These are phyloP conservation scores for Matsumurasca onukii DNA, from an alignment of 1,140 invertebrate species.

Conservation along the genomic window DNA sequence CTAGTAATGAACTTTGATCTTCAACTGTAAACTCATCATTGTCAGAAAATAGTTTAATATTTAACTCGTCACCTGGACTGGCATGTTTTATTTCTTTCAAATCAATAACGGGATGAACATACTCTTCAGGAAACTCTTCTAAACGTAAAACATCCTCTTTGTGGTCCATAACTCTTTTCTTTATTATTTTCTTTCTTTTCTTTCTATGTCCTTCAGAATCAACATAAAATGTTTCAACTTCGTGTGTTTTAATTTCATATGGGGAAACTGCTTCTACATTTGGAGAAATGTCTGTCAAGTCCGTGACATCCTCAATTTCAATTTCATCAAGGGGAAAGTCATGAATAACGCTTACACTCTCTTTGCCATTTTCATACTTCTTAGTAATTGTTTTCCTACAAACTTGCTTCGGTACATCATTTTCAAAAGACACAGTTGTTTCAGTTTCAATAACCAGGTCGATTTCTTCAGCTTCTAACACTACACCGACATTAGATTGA, in stretches of 20 bases:
- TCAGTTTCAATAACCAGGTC: neutral
- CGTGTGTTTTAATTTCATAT: neutral
- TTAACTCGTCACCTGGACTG: too few species aligned
- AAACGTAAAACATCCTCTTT: neutral
- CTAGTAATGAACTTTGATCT: neutral
- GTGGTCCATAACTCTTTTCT: neutral
- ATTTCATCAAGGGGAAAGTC: conserved; percentile 34
- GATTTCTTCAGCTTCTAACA: neutral
- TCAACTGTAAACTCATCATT: neutral
- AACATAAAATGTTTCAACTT: neutral
- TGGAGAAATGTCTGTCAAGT: neutral
- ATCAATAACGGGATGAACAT: too few species aligned
- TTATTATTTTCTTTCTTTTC: neutral
- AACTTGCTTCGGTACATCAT: neutral
- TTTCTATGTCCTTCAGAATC: neutral
- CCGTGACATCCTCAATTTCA: conserved; percentile 30
- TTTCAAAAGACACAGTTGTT: neutral
- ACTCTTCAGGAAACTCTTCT: conserved; percentile 41
- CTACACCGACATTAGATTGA: neutral
- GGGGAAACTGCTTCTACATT: neutral
- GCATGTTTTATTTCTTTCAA: too few species aligned
- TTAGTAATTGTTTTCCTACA: neutral
- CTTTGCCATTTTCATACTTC: neutral
- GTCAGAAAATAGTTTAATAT: too few species aligned
- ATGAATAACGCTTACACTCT: neutral